Conservation (phyloP, 2,888 invertebrate genomes). For the Lobophora halterata region DNA sequence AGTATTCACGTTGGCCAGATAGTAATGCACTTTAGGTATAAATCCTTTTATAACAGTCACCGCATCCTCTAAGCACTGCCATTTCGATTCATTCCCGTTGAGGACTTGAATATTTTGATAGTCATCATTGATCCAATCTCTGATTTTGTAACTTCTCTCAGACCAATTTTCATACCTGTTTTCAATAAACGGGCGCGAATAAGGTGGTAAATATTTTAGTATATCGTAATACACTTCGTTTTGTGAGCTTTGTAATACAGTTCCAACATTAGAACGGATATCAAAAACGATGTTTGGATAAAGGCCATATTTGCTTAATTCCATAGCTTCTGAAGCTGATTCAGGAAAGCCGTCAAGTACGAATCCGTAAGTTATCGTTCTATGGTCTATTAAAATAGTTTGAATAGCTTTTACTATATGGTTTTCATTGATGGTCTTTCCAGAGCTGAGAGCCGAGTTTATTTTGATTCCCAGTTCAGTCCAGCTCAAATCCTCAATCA, state of each 20-base stretch:
- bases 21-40: slow-evolving; percentile 71
- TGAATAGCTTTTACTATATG: slow-evolving; percentile 76
- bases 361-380: slow-evolving; percentile 77
- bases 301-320: slow-evolving; percentile 72
- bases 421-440: slow-evolving; percentile 64
- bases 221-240: slow-evolving; percentile 55
- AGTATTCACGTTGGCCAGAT: slow-evolving; percentile 67
- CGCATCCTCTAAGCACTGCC: slow-evolving; percentile 76
- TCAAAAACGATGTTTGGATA: slow-evolving; percentile 81
- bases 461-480: slow-evolving; percentile 71
- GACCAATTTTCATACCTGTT: slow-evolving; percentile 68
- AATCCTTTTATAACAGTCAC: slow-evolving; percentile 53
- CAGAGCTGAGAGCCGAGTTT: slow-evolving; percentile 54
- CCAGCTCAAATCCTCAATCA: slow-evolving; percentile 72
- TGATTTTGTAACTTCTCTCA: slow-evolving; percentile 48
- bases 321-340: slow-evolving; percentile 68
- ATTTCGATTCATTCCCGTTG: slow-evolving; percentile 73
- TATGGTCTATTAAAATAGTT: slow-evolving; percentile 69
- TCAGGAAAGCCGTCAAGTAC: slow-evolving; percentile 83
- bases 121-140: slow-evolving; percentile 74
- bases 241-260: slow-evolving; percentile 60
- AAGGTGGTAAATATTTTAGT: slow-evolving; percentile 55
- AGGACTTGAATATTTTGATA: slow-evolving; percentile 78
- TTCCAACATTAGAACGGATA: slow-evolving; percentile 57
- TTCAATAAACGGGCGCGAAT: slow-evolving; percentile 58